Evolutionary conservation across 2,797 vertebrate species (phyloP).

Genomic region (Rhinella marina): DNA sequence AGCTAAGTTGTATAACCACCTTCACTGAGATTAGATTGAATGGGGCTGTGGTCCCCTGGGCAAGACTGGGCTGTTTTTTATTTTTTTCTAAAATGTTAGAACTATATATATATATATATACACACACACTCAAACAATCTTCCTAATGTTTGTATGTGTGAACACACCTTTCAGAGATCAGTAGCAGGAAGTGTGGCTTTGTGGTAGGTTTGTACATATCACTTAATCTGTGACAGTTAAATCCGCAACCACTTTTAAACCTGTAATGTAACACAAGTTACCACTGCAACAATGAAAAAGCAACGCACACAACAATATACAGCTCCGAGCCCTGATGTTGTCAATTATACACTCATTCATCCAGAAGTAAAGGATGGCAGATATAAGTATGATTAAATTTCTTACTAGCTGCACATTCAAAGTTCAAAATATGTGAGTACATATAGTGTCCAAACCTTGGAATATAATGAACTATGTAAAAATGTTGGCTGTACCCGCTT

Average conservation of each 20-base stretch:
- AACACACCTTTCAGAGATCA: conserved; percentile 43
- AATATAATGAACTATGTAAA: background rate
- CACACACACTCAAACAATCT: background rate
- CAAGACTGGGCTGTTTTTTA: no score
- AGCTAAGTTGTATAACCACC: no score
- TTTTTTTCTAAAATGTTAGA: background rate
- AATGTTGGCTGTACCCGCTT: no score
- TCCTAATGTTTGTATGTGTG: conserved; percentile 22
- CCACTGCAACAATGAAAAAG: conserved; percentile 26
- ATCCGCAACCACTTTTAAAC: conserved; percentile 59
- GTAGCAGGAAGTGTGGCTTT: conserved; percentile 58
- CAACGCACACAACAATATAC: background rate
- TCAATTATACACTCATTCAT: background rate
- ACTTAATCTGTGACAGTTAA: conserved; percentile 59
- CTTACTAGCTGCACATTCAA: background rate
- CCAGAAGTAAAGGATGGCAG: background rate
- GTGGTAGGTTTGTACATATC: conserved; percentile 53
- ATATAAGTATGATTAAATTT: background rate
- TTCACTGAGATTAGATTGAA: no score
- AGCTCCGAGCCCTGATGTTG: background rate
- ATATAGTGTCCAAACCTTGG: background rate
- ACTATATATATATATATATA: background rate
- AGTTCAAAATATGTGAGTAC: background rate
- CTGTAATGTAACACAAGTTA: conserved; percentile 47
- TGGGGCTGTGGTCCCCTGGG: no score